Evolutionary conservation across 1,140 invertebrate genomes (phyloP), one percentile per base, ranked within the genome.

Genomic region (Tigriopus japonicus): DNA sequence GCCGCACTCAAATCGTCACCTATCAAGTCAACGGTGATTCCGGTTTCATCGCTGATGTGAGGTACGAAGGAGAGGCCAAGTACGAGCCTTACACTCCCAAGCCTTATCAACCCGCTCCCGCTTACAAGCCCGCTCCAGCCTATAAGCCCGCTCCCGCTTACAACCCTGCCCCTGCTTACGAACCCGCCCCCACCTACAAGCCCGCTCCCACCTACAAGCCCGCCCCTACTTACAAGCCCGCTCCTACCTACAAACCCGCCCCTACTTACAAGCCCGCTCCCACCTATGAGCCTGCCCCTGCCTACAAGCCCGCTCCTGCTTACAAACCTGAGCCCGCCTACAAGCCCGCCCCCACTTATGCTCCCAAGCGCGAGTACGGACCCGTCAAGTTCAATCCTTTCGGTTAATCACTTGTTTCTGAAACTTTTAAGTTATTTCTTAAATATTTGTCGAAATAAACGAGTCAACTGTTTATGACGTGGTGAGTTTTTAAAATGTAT

Each of bases 1-100:
- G 86, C 67, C 80, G 85, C 69, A 84, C 81, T 70, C 86, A 87
- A 74, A 78, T 85, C 65, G 84, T 90, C 45, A 79, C 83, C 69
- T 90, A 88, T 71, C 80, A 83, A 71, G 85, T 84, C 3, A 84
- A 85, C 69, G 75, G 59, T 17, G 63, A 64, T 53, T 62, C 58
- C 23, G 64, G 64, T 7, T 64, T 54, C 54, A 71, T 74, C 63
- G 64, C 64, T 43, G 56, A 67, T 9, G 65, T 65, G n/a, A 43
- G 40, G 13, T 64, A 65, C 58, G 64, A 64, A 28, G 64, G 64
- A 42, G 64, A 63, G 56, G 64, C 64, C 24, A 28, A 60, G 42
- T 60, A 60, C n/a, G 17, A 43, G 14, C 24, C 56, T 45, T 59
- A 59, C 41, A 43, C 14, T 43, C 28, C 56, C 28, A 35, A 35